phyloP scores from a whole-genome alignment of 2,113 vertebrate genomes.

The Platysteira castanea region DNA sequence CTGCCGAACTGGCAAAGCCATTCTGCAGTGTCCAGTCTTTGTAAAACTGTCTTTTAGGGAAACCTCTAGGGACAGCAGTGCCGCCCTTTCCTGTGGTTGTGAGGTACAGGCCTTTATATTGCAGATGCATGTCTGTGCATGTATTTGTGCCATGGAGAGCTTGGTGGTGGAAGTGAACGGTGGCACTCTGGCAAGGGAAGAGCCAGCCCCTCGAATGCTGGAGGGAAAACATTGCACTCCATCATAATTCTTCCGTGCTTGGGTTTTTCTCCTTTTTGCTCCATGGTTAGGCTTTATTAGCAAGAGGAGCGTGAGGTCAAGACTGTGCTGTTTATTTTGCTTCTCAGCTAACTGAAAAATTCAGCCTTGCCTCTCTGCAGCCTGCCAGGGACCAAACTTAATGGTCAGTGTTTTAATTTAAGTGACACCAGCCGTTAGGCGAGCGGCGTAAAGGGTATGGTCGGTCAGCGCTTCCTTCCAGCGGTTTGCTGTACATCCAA shows the following conservation, averaged over 20 bases:
- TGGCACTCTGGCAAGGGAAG: background rate
- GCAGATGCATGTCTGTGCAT: background rate
- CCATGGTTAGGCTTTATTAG: background rate
- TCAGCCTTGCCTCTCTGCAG: background rate
- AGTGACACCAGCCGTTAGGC: background rate
- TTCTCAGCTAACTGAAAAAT: background rate
- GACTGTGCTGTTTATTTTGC: background rate
- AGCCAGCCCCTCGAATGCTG: background rate
- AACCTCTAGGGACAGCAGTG: background rate
- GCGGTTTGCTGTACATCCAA: background rate
- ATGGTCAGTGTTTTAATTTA: background rate
- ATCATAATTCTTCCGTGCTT: background rate
- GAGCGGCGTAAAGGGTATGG: accelerated
- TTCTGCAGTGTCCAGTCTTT: background rate
- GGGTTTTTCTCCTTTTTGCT: background rate
- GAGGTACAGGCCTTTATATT: background rate
- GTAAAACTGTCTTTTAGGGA: background rate
- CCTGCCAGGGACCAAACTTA: background rate
- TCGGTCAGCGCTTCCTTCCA: background rate
- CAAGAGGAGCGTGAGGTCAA: background rate
- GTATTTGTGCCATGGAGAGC: background rate
- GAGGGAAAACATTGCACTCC: background rate
- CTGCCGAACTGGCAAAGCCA: background rate
- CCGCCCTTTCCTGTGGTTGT: background rate
- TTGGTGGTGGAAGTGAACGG: background rate